These are phyloP conservation scores for Callipepla squamata DNA, from an alignment of 2,113 vertebrate genomes.

Conservation along the genomic window DNA sequence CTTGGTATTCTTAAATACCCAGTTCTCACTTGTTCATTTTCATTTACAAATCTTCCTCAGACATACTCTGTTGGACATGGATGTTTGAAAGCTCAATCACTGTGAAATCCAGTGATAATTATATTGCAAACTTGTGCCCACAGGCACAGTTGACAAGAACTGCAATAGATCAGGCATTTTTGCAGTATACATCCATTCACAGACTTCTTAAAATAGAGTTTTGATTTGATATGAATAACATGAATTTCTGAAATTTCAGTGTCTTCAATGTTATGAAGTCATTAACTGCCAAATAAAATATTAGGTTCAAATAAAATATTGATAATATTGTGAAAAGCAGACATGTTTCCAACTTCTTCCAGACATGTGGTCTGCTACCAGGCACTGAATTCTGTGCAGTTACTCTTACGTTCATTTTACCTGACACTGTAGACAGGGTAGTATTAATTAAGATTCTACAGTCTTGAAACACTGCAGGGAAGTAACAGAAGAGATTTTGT, in stretches of 20 bases:
- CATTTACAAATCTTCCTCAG: constrained; percentile 38
- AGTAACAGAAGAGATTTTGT: not conserved
- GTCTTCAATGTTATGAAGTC: not conserved
- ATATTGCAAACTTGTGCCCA: not conserved
- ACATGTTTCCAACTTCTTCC: not conserved
- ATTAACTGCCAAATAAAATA: not conserved
- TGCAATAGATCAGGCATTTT: not conserved
- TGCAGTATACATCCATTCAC: not conserved
- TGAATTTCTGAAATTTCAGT: not conserved
- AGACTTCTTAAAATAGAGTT: not conserved
- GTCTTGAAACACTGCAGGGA: not conserved
- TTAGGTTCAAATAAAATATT: not conserved
- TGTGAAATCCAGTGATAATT: not conserved
- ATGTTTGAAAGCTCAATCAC: not conserved
- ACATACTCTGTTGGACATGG: not conserved
- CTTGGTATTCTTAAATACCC: not conserved
- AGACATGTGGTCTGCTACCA: fast-evolving
- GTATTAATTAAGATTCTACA: not conserved
- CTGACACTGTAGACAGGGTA: not conserved
- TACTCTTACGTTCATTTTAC: not conserved
- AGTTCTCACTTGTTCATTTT: not conserved
- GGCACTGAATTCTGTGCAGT: not conserved
- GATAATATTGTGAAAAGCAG: not conserved
- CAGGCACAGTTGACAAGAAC: not conserved
- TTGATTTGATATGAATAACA: not conserved